These are phyloP conservation scores for Noctuana brunneofusca DNA, from an alignment of 2,888 invertebrate species.

Conservation along the genomic window DNA sequence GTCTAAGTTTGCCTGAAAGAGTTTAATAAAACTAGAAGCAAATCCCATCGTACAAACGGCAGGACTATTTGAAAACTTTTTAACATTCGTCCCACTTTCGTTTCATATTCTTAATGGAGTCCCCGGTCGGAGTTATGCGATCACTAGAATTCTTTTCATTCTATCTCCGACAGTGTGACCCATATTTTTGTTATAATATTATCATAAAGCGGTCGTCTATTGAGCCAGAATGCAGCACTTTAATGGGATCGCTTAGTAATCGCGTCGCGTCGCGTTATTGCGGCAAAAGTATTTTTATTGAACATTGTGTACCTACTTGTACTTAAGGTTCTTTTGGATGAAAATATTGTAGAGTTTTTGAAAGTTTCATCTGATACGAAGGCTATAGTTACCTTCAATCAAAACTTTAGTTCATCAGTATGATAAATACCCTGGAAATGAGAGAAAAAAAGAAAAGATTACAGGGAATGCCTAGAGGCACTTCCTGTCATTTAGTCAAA, in stretches of 20 bases:
- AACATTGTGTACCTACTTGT: too few species aligned
- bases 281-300: neutral
- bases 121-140: conserved; percentile 30
- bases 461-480: too few species aligned
- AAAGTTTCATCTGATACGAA: too few species aligned
- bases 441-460: too few species aligned
- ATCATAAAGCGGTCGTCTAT: conserved; percentile 27
- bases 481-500: too few species aligned
- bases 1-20: conserved; percentile 39
- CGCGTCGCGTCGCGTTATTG: neutral
- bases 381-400: too few species aligned
- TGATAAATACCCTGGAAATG: too few species aligned
- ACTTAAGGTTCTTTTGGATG: too few species aligned
- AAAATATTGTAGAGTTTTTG: too few species aligned
- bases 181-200: conserved; percentile 32
- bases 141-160: conserved; percentile 33
- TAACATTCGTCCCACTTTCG: conserved; percentile 58
- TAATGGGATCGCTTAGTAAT: conserved; percentile 22
- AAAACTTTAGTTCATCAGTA: too few species aligned
- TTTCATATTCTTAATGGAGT: conserved; percentile 69
- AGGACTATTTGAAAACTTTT: conserved; percentile 37
- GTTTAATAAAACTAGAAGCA: conserved; percentile 54
- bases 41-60: conserved; percentile 48
- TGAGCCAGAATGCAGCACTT: conserved; percentile 24
- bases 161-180: conserved; percentile 30